A percentile compares a stretch with the other conserved stretches of the same genome.
Evolutionary conservation across 2,113 vertebrate genomes (phyloP).

Genomic region (Ictidomys tridecemlineatus): DNA sequence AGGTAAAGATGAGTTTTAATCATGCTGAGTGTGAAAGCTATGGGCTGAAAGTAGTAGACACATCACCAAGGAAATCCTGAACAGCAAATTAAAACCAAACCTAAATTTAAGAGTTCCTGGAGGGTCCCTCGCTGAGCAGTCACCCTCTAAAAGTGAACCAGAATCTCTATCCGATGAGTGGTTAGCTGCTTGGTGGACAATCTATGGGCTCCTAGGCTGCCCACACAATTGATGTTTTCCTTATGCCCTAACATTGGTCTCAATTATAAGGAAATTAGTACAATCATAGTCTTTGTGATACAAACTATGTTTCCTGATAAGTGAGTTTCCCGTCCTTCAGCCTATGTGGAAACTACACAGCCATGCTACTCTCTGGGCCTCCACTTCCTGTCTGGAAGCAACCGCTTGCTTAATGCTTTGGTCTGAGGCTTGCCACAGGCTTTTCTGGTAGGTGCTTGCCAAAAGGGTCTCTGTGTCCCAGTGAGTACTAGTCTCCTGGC

Average conservation of each 20-base stretch:
- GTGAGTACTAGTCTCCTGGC: background rate
- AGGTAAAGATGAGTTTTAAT: slow-evolving; percentile 1
- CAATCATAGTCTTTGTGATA: background rate
- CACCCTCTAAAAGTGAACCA: background rate
- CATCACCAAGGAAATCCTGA: background rate
- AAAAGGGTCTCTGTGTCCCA: background rate
- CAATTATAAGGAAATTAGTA: background rate
- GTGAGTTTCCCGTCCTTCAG: background rate
- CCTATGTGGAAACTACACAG: background rate
- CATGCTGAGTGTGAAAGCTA: background rate
- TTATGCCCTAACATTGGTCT: background rate
- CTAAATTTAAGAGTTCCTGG: background rate
- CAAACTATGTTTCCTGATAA: background rate
- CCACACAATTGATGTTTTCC: background rate
- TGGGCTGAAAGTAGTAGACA: background rate
- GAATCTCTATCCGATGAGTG: background rate
- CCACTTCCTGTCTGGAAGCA: background rate
- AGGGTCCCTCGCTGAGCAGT: background rate
- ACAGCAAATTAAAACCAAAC: background rate
- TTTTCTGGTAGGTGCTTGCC: background rate
- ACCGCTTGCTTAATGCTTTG: background rate
- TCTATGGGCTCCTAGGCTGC: background rate
- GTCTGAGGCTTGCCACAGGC: background rate
- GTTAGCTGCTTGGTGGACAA: background rate
- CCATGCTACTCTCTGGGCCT: background rate